Conservation (phyloP, 2,113 vertebrate genomes). For the Sander lucioperca region DNA sequence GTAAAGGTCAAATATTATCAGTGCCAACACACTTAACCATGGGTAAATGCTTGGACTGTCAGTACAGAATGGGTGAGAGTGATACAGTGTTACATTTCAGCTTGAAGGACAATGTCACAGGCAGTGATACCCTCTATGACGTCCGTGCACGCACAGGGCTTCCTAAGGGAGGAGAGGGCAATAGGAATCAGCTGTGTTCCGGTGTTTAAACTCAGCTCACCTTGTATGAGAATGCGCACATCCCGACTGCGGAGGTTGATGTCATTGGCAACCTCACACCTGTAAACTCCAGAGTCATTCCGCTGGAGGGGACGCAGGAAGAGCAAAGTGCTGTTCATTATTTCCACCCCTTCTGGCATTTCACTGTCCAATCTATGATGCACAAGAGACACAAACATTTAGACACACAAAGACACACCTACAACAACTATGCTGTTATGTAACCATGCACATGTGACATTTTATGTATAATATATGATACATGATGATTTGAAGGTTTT, state of each 20-base stretch:
- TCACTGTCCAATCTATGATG: slow-evolving; percentile 90
- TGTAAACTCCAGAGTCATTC: slow-evolving; percentile 95
- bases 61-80: slow-evolving; percentile 38
- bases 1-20: slow-evolving; percentile 43
- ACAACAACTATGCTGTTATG: background rate
- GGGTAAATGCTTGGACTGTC: slow-evolving; percentile 34
- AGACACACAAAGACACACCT: background rate
- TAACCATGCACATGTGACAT: slow-evolving; percentile 1
- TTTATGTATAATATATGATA: background rate
- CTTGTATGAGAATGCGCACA: slow-evolving; percentile 92
- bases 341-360: slow-evolving; percentile 92
- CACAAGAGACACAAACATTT: slow-evolving; percentile 28
- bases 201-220: slow-evolving; percentile 82
- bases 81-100: slow-evolving; percentile 76
- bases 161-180: slow-evolving; percentile 63
- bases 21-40: slow-evolving; percentile 27
- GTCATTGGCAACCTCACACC: slow-evolving; percentile 94
- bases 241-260: slow-evolving; percentile 94
- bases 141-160: slow-evolving; percentile 48
- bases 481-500: slow-evolving; percentile 12
- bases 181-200: slow-evolving; percentile 68
- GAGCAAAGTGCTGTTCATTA: slow-evolving; percentile 92
- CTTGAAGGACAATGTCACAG: slow-evolving; percentile 73
- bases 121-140: slow-evolving; percentile 66
- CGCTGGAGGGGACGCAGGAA: slow-evolving; percentile 92